phyloP scores from a whole-genome alignment of 2,888 invertebrate species.

The Seira musarum region DNA sequence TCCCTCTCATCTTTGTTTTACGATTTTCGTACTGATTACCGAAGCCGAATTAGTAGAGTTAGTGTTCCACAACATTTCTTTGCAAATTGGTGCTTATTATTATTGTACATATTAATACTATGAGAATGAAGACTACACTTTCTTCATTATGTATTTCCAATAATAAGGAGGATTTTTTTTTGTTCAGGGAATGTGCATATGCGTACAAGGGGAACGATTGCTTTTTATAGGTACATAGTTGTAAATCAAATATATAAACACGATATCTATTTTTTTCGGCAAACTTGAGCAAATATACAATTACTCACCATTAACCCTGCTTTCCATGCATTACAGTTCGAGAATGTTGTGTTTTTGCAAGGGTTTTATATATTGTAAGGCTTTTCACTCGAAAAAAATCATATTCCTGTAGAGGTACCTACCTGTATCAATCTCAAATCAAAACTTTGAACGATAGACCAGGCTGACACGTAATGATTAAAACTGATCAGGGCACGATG shows the following conservation, averaged over 20 bases:
- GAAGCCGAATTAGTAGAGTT: background rate
- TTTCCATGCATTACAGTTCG: constrained; percentile 53
- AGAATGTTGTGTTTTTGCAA: constrained; percentile 6
- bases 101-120: background rate
- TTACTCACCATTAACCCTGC: constrained; percentile 35
- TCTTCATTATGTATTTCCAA: constrained; percentile 8
- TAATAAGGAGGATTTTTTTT: background rate
- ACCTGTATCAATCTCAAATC: constrained; percentile 8
- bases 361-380: constrained; percentile 37
- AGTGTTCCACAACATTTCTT: background rate
- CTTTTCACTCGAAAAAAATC: constrained; percentile 43
- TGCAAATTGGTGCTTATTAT: background rate
- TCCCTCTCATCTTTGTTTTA: constrained; percentile 4
- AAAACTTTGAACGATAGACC: constrained; percentile 18
- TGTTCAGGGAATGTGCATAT: background rate
- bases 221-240: background rate
- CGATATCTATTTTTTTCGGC: constrained; percentile 11
- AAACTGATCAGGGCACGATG: constrained; percentile 31
- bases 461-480: constrained; percentile 59
- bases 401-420: background rate
- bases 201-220: constrained; percentile 11
- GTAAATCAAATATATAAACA: background rate
- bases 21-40: constrained; percentile 2
- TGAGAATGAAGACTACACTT: background rate
- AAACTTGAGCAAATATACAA: constrained; percentile 16